These are phyloP conservation scores for Orchesellides sinensis DNA, from an alignment of 2,888 invertebrate species.

Conservation along the genomic window DNA sequence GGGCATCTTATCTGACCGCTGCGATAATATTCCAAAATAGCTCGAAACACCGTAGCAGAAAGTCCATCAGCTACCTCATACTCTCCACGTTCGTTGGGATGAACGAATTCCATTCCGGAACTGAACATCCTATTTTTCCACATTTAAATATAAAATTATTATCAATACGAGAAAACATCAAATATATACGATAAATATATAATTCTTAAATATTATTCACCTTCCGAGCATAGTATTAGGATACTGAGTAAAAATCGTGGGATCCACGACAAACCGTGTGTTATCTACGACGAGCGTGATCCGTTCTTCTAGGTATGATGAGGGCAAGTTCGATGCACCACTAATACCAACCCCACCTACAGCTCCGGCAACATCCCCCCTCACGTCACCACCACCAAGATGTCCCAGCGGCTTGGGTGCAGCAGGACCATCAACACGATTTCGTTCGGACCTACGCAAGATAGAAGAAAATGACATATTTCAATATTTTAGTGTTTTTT, in stretches of 20 bases:
- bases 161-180: neutral
- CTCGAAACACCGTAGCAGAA: constrained; percentile 94
- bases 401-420: constrained; percentile 55
- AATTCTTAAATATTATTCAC: constrained; percentile 76
- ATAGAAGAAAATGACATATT: neutral
- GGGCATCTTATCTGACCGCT: constrained; percentile 95
- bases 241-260: constrained; percentile 93
- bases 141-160: constrained; percentile 12
- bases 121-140: constrained; percentile 89
- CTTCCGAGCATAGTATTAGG: constrained; percentile 99
- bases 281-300: constrained; percentile 98
- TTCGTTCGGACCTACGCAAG: constrained; percentile 61
- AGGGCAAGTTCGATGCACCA: constrained; percentile 47
- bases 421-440: constrained; percentile 59
- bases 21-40: constrained; percentile 96
- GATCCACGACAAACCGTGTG: constrained; percentile 95
- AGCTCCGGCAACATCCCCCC: constrained; percentile 77
- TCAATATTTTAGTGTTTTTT: neutral
- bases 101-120: constrained; percentile 92
- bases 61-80: constrained; percentile 98
- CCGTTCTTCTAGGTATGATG: constrained; percentile 82
- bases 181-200: neutral
- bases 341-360: constrained; percentile 68
- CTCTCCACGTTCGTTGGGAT: constrained; percentile 97
- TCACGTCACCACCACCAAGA: constrained; percentile 7